Evolutionary conservation across 2,888 invertebrate genomes (phyloP), one percentile per base, ranked within the genome.

Genomic region (Helleia helle): DNA sequence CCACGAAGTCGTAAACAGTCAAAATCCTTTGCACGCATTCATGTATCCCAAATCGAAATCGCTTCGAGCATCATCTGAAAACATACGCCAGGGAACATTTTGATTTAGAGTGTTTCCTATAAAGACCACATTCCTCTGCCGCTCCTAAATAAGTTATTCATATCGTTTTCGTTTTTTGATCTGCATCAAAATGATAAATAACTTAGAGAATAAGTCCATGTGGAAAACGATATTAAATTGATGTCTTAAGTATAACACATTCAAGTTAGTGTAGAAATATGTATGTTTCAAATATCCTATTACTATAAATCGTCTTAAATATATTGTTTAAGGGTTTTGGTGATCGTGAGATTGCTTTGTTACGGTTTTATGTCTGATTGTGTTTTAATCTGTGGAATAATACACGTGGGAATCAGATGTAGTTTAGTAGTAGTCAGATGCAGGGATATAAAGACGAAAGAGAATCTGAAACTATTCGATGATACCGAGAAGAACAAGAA

Each of bases 1-100:
- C 83, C 84, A 84, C 83, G 84, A 76, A 72, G 84, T 68, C 77
- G 69, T 83, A 80, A 84, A 81, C 79, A 81, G 81, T 77, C 80
- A 71, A 81, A 84, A 84, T 81, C 83, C 80, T 80, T 79, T 79
- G 81, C 80, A 80, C 75, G 81, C 74, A 81, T 79, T 77, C 81
- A 79, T 79, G 77, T 83, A 80, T 77, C 80, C 83, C 71, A 83
- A 83, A 81, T 76, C 76, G 74, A 81, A 80, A 81, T 74, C 75
- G 79, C 77, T 80, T 51, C 70, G 61, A 79, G 79, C 77, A 68
- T 70, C 71, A 54, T 55, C 55, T 46, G 48, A 44, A 46, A 43
- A 52, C 43, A 40, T 41, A 50, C 50, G 44, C 46, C 62, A 59
- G 40, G 51, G 61, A 50, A 77, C 59, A 71, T 56, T 47, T 61